Evolutionary conservation across 2,113 vertebrate species (phyloP).

Genomic region (Tyto alba): DNA sequence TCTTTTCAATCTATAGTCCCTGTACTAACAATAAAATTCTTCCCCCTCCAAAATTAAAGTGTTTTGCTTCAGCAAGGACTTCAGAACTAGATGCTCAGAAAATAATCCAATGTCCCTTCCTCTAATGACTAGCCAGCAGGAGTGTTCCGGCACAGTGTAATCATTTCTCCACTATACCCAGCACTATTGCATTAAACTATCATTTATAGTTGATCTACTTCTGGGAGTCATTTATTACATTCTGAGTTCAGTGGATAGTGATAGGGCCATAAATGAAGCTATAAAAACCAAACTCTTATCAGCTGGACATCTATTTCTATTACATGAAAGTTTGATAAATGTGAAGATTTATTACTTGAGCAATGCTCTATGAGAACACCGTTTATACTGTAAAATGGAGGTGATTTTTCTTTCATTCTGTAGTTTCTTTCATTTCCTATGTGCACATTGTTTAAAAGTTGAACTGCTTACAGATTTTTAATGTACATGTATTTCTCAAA

Average conservation of each 20-base stretch:
- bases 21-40: background rate
- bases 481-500: background rate
- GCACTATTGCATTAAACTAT: slow-evolving; percentile 8
- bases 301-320: slow-evolving; percentile 2
- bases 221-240: slow-evolving; percentile 17
- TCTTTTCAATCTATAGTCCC: background rate
- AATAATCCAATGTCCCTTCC: background rate
- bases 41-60: background rate
- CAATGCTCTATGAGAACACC: background rate
- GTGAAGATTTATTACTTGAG: slow-evolving; percentile 3
- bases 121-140: background rate
- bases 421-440: background rate
- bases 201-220: slow-evolving; percentile 34
- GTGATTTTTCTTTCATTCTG: slow-evolving; percentile 23
- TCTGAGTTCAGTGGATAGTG: background rate
- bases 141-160: background rate
- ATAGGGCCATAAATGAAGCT: slow-evolving; percentile 15
- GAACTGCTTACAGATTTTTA: background rate
- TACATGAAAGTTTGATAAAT: slow-evolving; percentile 1
- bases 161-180: background rate
- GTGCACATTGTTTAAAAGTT: background rate
- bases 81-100: background rate
- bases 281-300: background rate
- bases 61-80: background rate
- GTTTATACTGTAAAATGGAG: background rate